Conservation (phyloP, 2,888 invertebrate genomes). For the Andrena chrysosceles region DNA sequence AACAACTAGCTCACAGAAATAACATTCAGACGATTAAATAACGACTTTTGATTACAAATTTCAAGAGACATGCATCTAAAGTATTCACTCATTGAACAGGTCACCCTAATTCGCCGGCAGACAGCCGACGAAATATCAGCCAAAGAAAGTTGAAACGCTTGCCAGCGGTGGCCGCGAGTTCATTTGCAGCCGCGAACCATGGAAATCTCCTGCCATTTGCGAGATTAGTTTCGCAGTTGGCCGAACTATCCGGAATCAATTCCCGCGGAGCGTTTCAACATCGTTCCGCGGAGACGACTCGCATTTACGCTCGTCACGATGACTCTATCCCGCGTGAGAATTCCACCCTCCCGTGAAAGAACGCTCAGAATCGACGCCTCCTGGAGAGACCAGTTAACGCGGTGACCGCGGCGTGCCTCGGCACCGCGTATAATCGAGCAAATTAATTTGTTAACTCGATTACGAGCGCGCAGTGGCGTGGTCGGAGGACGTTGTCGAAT, state of each 20-base stretch:
- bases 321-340: no score
- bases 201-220: slow-evolving; percentile 31
- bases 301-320: no score
- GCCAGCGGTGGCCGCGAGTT: slow-evolving; percentile 23
- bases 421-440: neutral
- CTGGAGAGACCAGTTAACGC: neutral
- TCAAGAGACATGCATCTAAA: no score
- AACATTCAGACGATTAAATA: no score
- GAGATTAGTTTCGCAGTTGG: slow-evolving; percentile 40
- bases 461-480: neutral
- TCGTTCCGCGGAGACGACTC: no score
- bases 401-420: neutral
- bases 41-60: no score
- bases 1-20: no score
- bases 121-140: slow-evolving; percentile 16
- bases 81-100: no score
- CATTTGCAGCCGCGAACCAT: neutral
- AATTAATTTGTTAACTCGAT: slow-evolving; percentile 12
- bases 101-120: slow-evolving; percentile 21
- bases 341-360: neutral
- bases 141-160: slow-evolving; percentile 23
- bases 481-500: neutral
- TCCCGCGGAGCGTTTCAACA: neutral
- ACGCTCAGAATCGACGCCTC: slow-evolving; percentile 5
- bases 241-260: slow-evolving; percentile 21